These are phyloP conservation scores for Enteromius viviparus DNA, from an alignment of 2,797 vertebrate species.

Conservation along the genomic window DNA sequence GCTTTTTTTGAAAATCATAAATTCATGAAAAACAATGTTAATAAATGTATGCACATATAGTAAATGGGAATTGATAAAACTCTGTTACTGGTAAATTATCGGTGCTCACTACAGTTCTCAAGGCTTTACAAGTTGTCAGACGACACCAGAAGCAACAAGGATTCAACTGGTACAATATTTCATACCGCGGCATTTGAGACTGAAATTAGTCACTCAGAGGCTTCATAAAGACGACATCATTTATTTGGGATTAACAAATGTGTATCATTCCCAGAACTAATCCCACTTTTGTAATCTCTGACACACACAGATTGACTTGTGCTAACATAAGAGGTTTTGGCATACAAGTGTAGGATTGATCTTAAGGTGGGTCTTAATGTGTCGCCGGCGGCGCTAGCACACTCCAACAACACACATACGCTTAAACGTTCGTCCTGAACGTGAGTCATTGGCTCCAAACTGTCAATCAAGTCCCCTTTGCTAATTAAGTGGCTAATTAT, in stretches of 20 bases:
- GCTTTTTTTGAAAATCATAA: not conserved
- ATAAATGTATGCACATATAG: not conserved
- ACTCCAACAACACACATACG: constrained; percentile 46
- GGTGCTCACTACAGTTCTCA: not conserved
- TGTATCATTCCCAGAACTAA: constrained; percentile 60
- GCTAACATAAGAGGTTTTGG: constrained; percentile 55
- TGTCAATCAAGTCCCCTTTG: constrained; percentile 65
- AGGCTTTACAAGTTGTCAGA: not conserved
- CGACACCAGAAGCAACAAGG: not conserved
- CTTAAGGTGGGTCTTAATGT: constrained; percentile 51
- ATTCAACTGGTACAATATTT: constrained; percentile 11
- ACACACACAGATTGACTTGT: constrained; percentile 42
- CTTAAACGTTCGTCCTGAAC: constrained; percentile 51
- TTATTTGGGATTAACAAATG: constrained; percentile 49
- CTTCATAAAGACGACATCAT: constrained; percentile 28
- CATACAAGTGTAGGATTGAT: constrained; percentile 40
- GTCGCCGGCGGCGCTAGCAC: constrained; percentile 50
- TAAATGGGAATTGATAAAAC: not conserved
- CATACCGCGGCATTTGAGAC: constrained; percentile 33
- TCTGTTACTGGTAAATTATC: not conserved
- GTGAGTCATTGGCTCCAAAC: constrained; percentile 68
- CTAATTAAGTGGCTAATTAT: constrained; percentile 71
- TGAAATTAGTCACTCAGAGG: constrained; percentile 33
- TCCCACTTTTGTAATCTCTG: constrained; percentile 55
- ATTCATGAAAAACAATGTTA: not conserved